Base-by-base conservation (phyloP, 1,140 invertebrate species). In the Globodera ellingtonae region DNA sequence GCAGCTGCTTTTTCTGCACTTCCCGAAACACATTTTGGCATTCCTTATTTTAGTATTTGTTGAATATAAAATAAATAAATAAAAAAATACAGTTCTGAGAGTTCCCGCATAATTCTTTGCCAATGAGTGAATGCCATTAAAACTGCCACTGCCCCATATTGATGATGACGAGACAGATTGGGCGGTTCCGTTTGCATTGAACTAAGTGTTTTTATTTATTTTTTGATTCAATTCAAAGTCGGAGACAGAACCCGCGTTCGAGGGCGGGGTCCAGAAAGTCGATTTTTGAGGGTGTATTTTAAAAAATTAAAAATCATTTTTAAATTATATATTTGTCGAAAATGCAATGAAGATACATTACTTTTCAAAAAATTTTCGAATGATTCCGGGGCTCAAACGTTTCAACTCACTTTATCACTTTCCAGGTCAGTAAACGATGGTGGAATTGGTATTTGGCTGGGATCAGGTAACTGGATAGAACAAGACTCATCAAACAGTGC, bases 391-490 rank as follows among this genome's bases (percentile, higher is more conserved):
- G 35, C 35, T 35, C 35, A 35, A 35, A 35, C 35, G 35, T 35
- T 35, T 35, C 35, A 35, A 35, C 35, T 35, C 35, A 35, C 35
- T 35, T 35, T 35, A 35, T 66, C 13, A 21, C 44, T 71, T 81
- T 81, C 15, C 8, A 69, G 21, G 13, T 59, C 50, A 44, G 15
- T 18, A 81, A 52, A 50, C 5, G 24, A 13, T 24, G 46, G 52
- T 46, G 79, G 79, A 4, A 80, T 76, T 8, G 79, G 79, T 15
- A 80, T 80, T 77, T 78, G 79, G 46, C 79, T 80, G 46, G 73
- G 73, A 59, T 80, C 73, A 18, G 79, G 79, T 10, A 75, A 59
- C 15, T 76, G 67, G 35, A 62, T 13, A 76, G 72, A 48, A n/a
- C 48, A 35, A 24, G 79, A 47, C 24, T 71, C 70, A 52, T 80